Evolutionary conservation across 37 sponge, comb jelly and placozoan genomes (phyloP), one percentile per base, ranked within the genome.

Genomic region (Oscarella lobularis): DNA sequence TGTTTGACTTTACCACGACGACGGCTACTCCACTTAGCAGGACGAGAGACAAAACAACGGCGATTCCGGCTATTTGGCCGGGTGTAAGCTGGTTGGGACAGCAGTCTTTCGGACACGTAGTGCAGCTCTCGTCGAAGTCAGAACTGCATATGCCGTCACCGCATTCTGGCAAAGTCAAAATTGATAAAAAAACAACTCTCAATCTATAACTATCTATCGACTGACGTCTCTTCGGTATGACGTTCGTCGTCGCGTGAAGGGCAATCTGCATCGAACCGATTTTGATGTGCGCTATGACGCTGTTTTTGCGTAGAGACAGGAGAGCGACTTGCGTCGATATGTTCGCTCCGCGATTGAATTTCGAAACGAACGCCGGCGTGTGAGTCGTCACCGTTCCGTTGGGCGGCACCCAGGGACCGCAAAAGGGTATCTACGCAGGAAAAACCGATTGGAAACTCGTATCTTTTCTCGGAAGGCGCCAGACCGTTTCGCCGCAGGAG

Each of bases 351-450:
- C 38, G 36, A 4, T 82, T 36, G 31, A 91, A 77, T 0, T n/a
- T 14, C 0, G 83, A 82, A 66, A 33, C 81, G 35, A 41, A 36
- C 1, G 87, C 29, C 6, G 33, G 36, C 2, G 95, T 93, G 82
- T 89, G 95, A n/a, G 90, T 89, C 34, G 86, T 79, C 30, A 89
- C 41, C 0, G 9, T 72, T 0, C 85, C 85, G 66, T 76, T 75
- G 40, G 81, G 55, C 1, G 32, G 81, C 3, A 93, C 81, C 94
- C 94, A 93, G 2, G 94, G 94, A 0, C 94, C 94, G 79, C 94
- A 93, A 3, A 92, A 54, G 14, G 40, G 39, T 9, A 76, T 70
- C 86, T 85, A 60, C 35, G 37, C 2, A 54, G 9, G 38, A 65
- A 37, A 60, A 37, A 68, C 4, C 14, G 68, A 29, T 1, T n/a